phyloP scores from a whole-genome alignment of 2,888 invertebrate genomes.

The Agriotes lineatus region DNA sequence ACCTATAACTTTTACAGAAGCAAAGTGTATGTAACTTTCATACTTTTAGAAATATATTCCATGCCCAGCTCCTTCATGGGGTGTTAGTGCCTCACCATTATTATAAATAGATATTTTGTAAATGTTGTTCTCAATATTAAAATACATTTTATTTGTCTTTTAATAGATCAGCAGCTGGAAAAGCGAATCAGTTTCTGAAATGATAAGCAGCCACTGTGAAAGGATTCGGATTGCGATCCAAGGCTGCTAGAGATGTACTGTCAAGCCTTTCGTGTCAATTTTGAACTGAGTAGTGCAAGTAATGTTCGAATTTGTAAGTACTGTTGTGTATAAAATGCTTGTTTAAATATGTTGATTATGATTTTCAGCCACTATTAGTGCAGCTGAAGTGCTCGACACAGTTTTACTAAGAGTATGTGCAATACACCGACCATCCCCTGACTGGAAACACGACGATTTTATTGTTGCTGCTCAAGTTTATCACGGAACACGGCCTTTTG shows the following conservation, averaged over 20 bases:
- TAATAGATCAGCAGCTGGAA: constrained; percentile 36
- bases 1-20: no score
- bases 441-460: constrained; percentile 89
- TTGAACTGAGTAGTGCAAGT: constrained; percentile 71
- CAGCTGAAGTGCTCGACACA: constrained; percentile 80
- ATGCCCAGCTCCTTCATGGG: no score
- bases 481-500: constrained; percentile 87
- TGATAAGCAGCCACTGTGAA: constrained; percentile 76
- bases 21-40: no score
- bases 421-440: constrained; percentile 80
- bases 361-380: constrained; percentile 74
- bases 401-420: constrained; percentile 87
- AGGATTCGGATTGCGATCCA: constrained; percentile 85
- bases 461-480: constrained; percentile 88
- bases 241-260: constrained; percentile 88
- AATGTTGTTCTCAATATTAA: no score
- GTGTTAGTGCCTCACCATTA: no score
- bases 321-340: background rate
- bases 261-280: constrained; percentile 86
- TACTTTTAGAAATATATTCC: no score
- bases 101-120: no score
- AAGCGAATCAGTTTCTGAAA: constrained; percentile 71
- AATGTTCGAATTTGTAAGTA: constrained; percentile 61
- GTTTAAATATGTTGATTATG: constrained; percentile 6
- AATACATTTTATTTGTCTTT: background rate